These are phyloP conservation scores for Lamellibrachia columna DNA, from an alignment of 2,888 invertebrate species.

Conservation along the genomic window DNA sequence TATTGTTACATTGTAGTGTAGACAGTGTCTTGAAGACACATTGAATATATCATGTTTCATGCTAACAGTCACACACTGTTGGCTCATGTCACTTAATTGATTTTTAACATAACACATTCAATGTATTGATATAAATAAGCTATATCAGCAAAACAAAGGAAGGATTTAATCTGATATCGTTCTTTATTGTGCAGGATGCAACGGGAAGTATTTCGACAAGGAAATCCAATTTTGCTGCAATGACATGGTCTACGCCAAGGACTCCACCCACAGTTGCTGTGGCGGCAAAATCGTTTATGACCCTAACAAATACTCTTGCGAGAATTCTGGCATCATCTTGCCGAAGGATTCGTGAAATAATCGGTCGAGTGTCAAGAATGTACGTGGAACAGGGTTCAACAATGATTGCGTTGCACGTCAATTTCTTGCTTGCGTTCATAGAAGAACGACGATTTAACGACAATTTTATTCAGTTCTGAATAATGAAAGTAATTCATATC, in stretches of 20 bases:
- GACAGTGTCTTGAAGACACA: too few species aligned
- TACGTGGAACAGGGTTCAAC: not conserved
- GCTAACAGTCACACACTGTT: too few species aligned
- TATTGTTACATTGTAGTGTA: too few species aligned
- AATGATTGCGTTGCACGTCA: too few species aligned
- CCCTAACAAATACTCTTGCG: not conserved
- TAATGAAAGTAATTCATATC: too few species aligned
- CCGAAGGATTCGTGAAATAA: not conserved
- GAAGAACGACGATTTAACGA: too few species aligned
- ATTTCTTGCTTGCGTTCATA: too few species aligned
- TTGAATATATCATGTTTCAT: too few species aligned
- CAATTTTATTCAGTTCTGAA: too few species aligned
- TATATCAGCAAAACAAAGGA: too few species aligned
- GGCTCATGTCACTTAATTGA: not conserved
- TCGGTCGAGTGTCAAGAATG: not conserved
- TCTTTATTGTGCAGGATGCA: not conserved
- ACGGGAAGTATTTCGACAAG: not conserved
- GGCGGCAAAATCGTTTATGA: not conserved
- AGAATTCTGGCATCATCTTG: not conserved
- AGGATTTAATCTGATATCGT: not conserved
- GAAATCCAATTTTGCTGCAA: not conserved
- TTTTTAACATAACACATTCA: not conserved
- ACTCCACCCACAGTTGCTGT: not conserved
- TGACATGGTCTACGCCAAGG: not conserved
- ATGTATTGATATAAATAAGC: too few species aligned